Evolutionary conservation across 2,797 vertebrate species (phyloP).

Genomic region (Lagorchestes hirsutus): DNA sequence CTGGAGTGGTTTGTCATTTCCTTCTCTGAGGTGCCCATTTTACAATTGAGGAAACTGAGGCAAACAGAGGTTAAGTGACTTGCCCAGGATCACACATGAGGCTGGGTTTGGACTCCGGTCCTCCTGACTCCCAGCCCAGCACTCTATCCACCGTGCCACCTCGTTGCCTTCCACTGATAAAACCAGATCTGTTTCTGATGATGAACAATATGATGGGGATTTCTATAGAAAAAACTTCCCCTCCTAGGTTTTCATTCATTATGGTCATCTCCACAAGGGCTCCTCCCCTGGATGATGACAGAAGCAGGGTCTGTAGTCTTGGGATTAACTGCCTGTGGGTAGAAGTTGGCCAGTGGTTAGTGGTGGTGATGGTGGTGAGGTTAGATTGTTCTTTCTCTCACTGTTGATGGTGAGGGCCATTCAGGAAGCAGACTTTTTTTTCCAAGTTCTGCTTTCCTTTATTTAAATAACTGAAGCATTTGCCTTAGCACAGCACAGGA

Average conservation of each 20-base stretch:
- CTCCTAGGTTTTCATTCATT: background rate
- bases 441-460: conserved; percentile 77
- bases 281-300: background rate
- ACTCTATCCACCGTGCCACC: background rate
- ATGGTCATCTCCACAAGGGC: background rate
- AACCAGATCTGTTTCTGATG: background rate
- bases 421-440: background rate
- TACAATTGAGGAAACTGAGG: background rate
- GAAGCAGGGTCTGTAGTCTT: background rate
- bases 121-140: background rate
- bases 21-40: background rate
- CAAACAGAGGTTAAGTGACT: background rate
- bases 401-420: background rate
- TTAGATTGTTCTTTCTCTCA: background rate
- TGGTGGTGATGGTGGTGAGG: background rate
- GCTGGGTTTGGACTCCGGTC: background rate
- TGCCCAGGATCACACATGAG: background rate
- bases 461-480: conserved; percentile 81
- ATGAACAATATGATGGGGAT: background rate
- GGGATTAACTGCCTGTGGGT: background rate
- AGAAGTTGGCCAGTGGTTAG: background rate
- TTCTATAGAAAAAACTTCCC: background rate
- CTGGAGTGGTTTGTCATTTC: background rate
- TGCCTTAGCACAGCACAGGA: conserved; percentile 75
- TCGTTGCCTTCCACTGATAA: background rate